These are phyloP conservation scores for Drosophila yakuba DNA, from an alignment of 1,140 invertebrate species.

Conservation along the genomic window DNA sequence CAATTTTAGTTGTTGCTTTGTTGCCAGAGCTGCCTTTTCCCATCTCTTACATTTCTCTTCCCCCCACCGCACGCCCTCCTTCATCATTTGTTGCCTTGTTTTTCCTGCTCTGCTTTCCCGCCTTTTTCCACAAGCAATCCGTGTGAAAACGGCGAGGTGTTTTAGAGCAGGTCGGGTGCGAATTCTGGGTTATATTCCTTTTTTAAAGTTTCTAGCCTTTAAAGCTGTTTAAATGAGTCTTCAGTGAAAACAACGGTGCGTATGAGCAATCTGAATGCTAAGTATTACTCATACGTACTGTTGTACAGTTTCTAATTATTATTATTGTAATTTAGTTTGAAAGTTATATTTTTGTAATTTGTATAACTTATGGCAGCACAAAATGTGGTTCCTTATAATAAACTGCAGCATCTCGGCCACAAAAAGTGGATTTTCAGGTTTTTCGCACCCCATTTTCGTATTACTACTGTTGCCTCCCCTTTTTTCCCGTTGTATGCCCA, in stretches of 20 bases:
- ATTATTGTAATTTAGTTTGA: neutral
- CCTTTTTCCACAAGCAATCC: neutral
- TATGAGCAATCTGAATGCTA: neutral
- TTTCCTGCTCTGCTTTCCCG: constrained; percentile 22
- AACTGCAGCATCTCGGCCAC: neutral
- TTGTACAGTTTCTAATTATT: neutral
- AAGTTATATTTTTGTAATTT: no score
- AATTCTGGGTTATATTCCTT: no score
- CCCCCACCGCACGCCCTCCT: no score
- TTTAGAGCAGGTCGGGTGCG: constrained; percentile 7
- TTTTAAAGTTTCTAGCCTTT: neutral
- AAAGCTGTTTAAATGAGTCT: neutral
- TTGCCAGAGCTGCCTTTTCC: constrained; percentile 8
- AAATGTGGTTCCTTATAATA: neutral
- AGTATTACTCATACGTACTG: constrained; percentile 1
- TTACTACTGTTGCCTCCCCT: constrained; percentile 5
- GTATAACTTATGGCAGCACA: neutral
- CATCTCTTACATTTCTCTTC: neutral
- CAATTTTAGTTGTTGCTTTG: constrained; percentile 50
- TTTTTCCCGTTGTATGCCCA: constrained; percentile 18
- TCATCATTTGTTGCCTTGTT: constrained; percentile 29
- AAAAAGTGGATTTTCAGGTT: neutral
- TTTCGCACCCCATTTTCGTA: neutral
- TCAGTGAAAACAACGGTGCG: neutral
- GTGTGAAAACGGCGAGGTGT: constrained; percentile 18